Conservation (phyloP, 2,888 invertebrate genomes). For the Lypha dubia region DNA sequence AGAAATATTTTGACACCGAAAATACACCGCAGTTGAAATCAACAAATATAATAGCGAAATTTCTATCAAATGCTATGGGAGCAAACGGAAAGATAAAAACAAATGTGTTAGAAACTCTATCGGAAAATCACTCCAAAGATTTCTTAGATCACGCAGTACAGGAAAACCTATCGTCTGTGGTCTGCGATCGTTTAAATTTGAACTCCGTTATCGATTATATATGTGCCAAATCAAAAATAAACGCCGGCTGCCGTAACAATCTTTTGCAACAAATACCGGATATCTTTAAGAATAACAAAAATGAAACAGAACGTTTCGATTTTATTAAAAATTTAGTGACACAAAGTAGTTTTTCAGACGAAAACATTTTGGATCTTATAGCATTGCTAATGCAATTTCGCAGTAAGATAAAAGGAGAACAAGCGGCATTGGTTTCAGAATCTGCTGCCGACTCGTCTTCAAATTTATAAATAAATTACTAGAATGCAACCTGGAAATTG, state of each 20-base stretch:
- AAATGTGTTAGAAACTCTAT: conserved; percentile 80
- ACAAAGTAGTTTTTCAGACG: conserved; percentile 76
- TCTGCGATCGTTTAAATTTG: conserved; percentile 82
- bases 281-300: conserved; percentile 77
- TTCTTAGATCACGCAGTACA: conserved; percentile 82
- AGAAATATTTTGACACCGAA: conserved; percentile 77
- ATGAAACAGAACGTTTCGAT: conserved; percentile 76
- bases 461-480: conserved; percentile 77
- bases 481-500: conserved; percentile 56
- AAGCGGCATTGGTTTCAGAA: conserved; percentile 78
- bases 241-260: conserved; percentile 78
- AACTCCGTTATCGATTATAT: conserved; percentile 81
- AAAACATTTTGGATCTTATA: conserved; percentile 79
- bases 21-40: conserved; percentile 74
- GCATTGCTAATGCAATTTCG: conserved; percentile 77
- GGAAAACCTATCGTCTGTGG: conserved; percentile 82
- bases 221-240: conserved; percentile 81
- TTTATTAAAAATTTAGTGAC: conserved; percentile 77
- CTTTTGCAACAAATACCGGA: conserved; percentile 79
- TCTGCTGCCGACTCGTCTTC: conserved; percentile 82
- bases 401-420: conserved; percentile 66
- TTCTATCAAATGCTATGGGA: conserved; percentile 80
- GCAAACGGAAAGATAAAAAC: conserved; percentile 78
- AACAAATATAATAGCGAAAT: conserved; percentile 76
- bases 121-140: conserved; percentile 82